phyloP scores from a whole-genome alignment of 2,113 vertebrate species.

The Platichthys flesus region DNA sequence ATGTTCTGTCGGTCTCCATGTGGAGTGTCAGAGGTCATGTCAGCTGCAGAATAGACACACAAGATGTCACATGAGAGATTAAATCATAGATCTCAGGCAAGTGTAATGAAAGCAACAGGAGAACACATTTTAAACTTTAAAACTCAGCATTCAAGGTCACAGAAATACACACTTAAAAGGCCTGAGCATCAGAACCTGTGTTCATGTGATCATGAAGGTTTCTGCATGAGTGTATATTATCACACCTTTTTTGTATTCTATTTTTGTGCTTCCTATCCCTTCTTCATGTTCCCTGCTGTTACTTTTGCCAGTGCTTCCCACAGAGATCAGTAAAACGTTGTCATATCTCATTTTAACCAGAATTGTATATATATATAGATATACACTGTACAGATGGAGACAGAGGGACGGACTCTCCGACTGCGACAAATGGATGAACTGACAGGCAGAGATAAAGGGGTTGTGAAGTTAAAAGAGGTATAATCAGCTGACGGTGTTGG shows the following conservation, averaged over 20 bases:
- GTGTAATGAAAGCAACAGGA: neutral
- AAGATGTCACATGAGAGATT: neutral
- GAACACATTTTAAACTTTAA: too few species aligned
- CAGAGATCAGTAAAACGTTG: constrained; percentile 4
- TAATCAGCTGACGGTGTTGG: constrained; percentile 27
- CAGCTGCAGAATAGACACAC: neutral
- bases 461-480: constrained; percentile 22
- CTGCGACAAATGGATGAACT: constrained; percentile 1
- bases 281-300: neutral
- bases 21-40: too few species aligned
- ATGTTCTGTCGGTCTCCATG: neutral
- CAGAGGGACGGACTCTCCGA: neutral
- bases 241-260: neutral
- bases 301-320: neutral
- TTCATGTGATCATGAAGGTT: neutral
- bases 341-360: constrained; percentile 5
- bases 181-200: neutral
- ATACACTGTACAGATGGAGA: neutral
- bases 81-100: neutral
- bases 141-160: neutral
- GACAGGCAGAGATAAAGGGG: constrained; percentile 31
- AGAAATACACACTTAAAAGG: neutral
- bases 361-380: neutral
- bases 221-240: neutral
- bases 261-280: neutral